These are phyloP conservation scores for Delphinapterus leucas DNA, from an alignment of 2,113 vertebrate genomes.

Conservation along the genomic window DNA sequence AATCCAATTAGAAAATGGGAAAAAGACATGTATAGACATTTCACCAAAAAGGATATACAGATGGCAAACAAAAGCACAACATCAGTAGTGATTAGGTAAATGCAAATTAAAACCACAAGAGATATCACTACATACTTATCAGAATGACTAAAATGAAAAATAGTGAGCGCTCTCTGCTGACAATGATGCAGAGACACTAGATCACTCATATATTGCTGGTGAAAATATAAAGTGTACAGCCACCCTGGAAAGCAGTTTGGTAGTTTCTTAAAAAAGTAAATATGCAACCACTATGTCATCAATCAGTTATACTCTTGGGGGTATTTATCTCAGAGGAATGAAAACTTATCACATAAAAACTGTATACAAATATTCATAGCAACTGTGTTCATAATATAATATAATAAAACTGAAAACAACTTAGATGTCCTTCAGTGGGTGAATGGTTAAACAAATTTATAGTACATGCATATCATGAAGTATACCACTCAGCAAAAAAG, in stretches of 20 bases:
- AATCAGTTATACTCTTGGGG: neutral
- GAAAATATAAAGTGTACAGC: neutral
- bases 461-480: neutral
- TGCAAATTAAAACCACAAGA: neutral
- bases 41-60: neutral
- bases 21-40: neutral
- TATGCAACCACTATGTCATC: neutral
- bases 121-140: neutral
- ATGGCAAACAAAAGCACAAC: neutral
- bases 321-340: neutral
- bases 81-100: neutral
- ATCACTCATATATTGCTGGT: neutral
- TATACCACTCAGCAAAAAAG: neutral
- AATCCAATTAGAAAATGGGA: neutral
- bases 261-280: neutral
- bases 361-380: neutral
- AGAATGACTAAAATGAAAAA: neutral
- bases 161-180: neutral
- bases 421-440: neutral
- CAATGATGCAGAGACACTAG: neutral
- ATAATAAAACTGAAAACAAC: neutral
- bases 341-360: neutral
- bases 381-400: neutral
- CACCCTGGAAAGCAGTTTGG: neutral
- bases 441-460: neutral